Conservation (phyloP, 2,113 vertebrate genomes). For the Albula glossodonta region DNA sequence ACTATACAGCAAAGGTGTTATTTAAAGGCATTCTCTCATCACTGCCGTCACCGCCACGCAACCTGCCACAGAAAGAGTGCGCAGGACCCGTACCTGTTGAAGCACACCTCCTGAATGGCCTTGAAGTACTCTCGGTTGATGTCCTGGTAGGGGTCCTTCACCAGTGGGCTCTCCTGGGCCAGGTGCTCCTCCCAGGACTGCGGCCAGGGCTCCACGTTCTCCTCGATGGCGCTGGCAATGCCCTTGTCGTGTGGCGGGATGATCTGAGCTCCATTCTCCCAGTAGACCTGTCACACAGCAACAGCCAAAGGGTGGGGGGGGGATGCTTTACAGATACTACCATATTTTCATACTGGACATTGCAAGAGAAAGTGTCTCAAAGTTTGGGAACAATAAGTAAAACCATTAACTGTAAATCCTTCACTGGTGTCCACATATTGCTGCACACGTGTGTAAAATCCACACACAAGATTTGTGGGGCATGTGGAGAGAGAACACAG, state of each 20-base stretch:
- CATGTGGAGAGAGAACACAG: too few relatives aligned
- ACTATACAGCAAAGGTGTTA: background rate
- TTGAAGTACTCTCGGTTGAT: constrained; percentile 82
- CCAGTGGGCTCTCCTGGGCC: constrained; percentile 70
- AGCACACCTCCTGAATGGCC: constrained; percentile 87
- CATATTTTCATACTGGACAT: background rate
- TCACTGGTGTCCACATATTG: too few relatives aligned
- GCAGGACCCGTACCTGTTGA: constrained; percentile 77
- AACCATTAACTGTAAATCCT: too few relatives aligned
- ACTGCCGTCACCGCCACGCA: background rate
- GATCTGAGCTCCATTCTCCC: constrained; percentile 96
- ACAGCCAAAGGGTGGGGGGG: background rate
- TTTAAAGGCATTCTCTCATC: background rate
- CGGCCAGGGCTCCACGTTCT: constrained; percentile 89
- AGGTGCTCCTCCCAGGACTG: constrained; percentile 82
- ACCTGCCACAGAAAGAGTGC: background rate
- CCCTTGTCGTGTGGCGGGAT: constrained; percentile 88
- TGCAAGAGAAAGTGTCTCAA: too few relatives aligned
- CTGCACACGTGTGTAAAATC: too few relatives aligned
- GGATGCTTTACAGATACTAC: background rate
- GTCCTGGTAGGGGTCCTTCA: constrained; percentile 78
- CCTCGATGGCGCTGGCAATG: constrained; percentile 84
- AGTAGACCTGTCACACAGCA: constrained; percentile 81
- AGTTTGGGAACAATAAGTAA: too few relatives aligned
- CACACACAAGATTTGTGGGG: background rate